Conservation (phyloP, 2,888 invertebrate genomes). For the Tinea trinotella region DNA sequence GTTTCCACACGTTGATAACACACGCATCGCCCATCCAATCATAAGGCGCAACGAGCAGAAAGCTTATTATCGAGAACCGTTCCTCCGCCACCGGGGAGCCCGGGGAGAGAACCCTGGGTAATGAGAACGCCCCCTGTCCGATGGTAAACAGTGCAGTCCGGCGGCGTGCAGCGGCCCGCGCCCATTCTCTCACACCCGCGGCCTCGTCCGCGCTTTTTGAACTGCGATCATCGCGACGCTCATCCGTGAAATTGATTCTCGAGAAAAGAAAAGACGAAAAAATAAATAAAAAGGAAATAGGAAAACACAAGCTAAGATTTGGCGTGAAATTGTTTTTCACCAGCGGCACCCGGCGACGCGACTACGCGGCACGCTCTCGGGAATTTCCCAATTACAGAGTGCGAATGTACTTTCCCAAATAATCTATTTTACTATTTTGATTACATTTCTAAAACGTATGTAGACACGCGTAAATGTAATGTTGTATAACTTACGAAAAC, state of each 20-base stretch:
- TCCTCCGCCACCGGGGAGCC: conserved; percentile 30
- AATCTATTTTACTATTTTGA: conserved; percentile 20
- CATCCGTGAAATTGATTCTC: conserved; percentile 73
- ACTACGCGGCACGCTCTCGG: conserved; percentile 44
- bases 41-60: conserved; percentile 59
- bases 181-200: conserved; percentile 24
- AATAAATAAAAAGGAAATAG: conserved; percentile 73
- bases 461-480: too few species aligned
- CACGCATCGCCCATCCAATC: conserved; percentile 67
- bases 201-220: conserved; percentile 57
- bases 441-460: background rate
- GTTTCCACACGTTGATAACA: conserved; percentile 56
- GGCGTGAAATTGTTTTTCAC: conserved; percentile 73
- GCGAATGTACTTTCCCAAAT: conserved; percentile 41
- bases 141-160: background rate
- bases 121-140: conserved; percentile 36
- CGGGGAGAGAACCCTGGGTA: conserved; percentile 29
- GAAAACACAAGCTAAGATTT: conserved; percentile 73
- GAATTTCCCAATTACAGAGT: conserved; percentile 70
- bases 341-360: conserved; percentile 40
- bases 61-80: conserved; percentile 61
- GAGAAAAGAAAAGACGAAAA: conserved; percentile 70
- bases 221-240: conserved; percentile 69
- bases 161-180: conserved; percentile 7
- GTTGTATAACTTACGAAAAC: too few species aligned